Evolutionary conservation across 2,113 vertebrate genomes (phyloP).

Genomic region (Chlorocebus sabaeus): DNA sequence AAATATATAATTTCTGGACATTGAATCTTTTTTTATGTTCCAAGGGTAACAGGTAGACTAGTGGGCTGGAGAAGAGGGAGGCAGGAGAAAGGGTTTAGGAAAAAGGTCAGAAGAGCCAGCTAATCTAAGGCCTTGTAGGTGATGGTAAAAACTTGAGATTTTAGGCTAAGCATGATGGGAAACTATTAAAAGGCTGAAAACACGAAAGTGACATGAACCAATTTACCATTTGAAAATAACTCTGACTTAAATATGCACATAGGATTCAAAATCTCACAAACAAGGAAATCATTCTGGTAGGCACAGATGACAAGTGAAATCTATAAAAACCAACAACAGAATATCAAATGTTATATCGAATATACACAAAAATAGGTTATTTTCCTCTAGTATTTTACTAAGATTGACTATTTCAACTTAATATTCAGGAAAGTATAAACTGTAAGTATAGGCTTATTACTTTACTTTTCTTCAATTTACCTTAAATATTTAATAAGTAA

Average conservation of each 20-base stretch:
- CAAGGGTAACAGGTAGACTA: not conserved
- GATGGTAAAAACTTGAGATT: not conserved
- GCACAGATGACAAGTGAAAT: not conserved
- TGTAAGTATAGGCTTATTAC: not conserved
- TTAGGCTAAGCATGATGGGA: not conserved
- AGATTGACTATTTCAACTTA: not conserved
- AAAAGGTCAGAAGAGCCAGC: not conserved
- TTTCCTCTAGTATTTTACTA: not conserved
- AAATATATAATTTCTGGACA: not conserved
- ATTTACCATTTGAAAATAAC: not conserved
- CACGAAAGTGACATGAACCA: not conserved
- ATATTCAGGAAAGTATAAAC: not conserved
- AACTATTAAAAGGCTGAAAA: not conserved
- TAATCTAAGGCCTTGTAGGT: not conserved
- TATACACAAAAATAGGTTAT: not conserved
- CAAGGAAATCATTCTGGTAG: not conserved
- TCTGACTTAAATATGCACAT: not conserved
- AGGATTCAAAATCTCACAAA: not conserved
- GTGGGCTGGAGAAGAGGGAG: not conserved
- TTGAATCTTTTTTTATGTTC: not conserved
- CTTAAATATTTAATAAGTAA: not conserved
- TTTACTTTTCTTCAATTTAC: not conserved
- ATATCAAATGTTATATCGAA: not conserved
- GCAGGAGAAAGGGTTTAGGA: not conserved
- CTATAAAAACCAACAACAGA: not conserved